phyloP scores from a whole-genome alignment of 1,140 invertebrate species.

The Archivesica marissinica region DNA sequence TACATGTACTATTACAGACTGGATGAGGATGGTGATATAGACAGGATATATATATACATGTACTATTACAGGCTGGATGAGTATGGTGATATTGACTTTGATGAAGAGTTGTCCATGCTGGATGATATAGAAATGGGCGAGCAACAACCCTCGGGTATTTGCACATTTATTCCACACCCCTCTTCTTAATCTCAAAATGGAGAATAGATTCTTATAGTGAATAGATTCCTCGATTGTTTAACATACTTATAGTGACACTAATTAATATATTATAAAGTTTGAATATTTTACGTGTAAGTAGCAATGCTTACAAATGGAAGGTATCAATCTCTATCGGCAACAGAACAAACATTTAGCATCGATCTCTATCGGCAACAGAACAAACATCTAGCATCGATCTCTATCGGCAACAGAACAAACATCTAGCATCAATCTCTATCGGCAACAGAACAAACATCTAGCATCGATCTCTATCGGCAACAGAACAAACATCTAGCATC shows the following conservation, averaged over 20 bases:
- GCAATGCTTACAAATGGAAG: background rate
- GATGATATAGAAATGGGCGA: conserved; percentile 80
- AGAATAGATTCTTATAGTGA: background rate
- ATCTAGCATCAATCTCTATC: too few relatives aligned
- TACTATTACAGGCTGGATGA: conserved; percentile 56
- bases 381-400: too few relatives aligned
- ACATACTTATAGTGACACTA: background rate
- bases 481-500: too few relatives aligned
- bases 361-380: too few relatives aligned
- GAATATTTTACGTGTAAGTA: background rate
- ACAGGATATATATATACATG: background rate
- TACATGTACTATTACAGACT: conserved; percentile 11
- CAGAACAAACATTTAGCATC: too few relatives aligned
- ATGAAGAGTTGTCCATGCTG: conserved; percentile 81
- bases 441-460: too few relatives aligned
- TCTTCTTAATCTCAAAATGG: background rate
- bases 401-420: too few relatives aligned
- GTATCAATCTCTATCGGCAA: background rate
- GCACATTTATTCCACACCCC: background rate
- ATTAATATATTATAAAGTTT: background rate
- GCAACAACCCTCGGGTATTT: conserved; percentile 43
- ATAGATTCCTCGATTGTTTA: background rate
- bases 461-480: too few relatives aligned
- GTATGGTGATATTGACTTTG: conserved; percentile 78
- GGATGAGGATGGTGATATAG: too few relatives aligned